These are phyloP conservation scores for Catalaphyllia jardinei DNA, from an alignment of 64 coral and sea anemone genomes.

Conservation along the genomic window DNA sequence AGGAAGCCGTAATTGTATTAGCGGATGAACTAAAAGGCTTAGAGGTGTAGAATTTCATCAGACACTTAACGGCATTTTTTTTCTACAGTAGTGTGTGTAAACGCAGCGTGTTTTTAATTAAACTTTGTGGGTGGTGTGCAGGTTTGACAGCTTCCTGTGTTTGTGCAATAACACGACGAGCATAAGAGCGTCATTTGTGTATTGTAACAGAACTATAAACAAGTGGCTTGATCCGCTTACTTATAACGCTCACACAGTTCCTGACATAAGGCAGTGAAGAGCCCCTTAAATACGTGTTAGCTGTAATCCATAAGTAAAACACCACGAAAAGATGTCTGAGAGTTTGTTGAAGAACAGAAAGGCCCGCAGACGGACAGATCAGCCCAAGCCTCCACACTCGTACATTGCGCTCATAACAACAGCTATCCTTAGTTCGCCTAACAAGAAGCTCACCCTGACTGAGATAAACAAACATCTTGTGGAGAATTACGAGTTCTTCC, in stretches of 20 bases:
- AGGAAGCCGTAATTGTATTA: not conserved
- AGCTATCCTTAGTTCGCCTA: conserved; percentile 92
- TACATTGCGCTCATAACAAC: conserved; percentile 97
- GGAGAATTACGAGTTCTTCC: conserved; percentile 93
- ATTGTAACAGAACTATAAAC: conserved; percentile 35
- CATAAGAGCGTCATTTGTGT: conserved; percentile 35
- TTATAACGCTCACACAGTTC: not conserved
- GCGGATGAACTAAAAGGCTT: conserved; percentile 12
- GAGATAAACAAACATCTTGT: conserved; percentile 98
- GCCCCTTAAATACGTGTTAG: conserved; percentile 1
- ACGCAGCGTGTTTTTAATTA: conserved; percentile 38
- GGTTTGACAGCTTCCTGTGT: conserved; percentile 29
- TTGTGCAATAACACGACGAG: conserved; percentile 14
- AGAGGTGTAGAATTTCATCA: conserved; percentile 9
- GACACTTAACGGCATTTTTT: conserved; percentile 10
- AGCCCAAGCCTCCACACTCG: conserved; percentile 91
- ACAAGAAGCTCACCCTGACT: conserved; percentile 86
- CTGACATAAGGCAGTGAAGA: not conserved
- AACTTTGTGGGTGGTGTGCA: conserved; percentile 42
- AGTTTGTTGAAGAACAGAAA: not conserved
- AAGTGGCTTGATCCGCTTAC: conserved; percentile 7
- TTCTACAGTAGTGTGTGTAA: not conserved
- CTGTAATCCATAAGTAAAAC: not conserved
- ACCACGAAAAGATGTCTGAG: conserved; percentile 4
- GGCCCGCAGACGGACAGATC: conserved; percentile 1